Conservation (phyloP, 2,113 vertebrate species). For the Sus scrofa region T2T-Sscrofa CM000827.6:41846001-41846500, state of each 20-base stretch:
- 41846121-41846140: slow-evolving; percentile 66
- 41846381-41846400: neutral
- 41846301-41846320: neutral
- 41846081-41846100: slow-evolving; percentile 69
- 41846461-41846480: neutral
- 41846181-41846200: neutral
- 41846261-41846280: neutral
- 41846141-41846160: slow-evolving; percentile 57
- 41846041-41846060: slow-evolving; percentile 68
- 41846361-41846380: neutral
- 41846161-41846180: neutral
- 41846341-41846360: neutral
- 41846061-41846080: slow-evolving; percentile 69
- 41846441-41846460: neutral
- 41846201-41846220: neutral
- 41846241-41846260: neutral
- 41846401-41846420: neutral
- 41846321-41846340: neutral
- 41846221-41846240: neutral
- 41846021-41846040: slow-evolving; percentile 64
- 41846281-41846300: neutral
- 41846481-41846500: neutral
- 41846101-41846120: slow-evolving; percentile 72
- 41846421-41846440: neutral
- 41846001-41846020: slow-evolving; percentile 35